Conservation (phyloP, 2,113 vertebrate species). For the Periophthalmus modestus region DNA sequence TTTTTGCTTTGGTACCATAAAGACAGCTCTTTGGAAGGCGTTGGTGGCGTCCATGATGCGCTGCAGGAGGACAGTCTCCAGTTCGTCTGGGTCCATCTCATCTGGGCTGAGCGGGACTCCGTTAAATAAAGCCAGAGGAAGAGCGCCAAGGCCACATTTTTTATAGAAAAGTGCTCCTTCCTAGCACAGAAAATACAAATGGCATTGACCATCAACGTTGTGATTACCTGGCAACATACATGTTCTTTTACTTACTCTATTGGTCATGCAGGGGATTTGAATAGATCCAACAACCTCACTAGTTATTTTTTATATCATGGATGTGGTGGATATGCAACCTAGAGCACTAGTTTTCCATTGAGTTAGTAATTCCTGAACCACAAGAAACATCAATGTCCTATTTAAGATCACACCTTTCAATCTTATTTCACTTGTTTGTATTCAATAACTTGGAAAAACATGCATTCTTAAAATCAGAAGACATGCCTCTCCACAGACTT, state of each 20-base stretch:
- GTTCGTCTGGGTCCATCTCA: slow-evolving; percentile 83
- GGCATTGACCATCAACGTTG: not conserved
- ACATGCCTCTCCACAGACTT: too few relatives aligned
- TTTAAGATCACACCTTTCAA: not conserved
- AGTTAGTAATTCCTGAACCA: not conserved
- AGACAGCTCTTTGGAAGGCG: slow-evolving; percentile 86
- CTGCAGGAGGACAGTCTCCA: slow-evolving; percentile 85
- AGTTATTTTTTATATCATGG: not conserved
- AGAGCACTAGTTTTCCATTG: not conserved
- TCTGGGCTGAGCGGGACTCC: slow-evolving; percentile 85
- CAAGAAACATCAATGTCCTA: too few relatives aligned
- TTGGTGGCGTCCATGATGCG: slow-evolving; percentile 85
- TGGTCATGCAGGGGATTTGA: not conserved
- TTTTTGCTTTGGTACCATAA: slow-evolving; percentile 80
- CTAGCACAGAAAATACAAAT: slow-evolving; percentile 66
- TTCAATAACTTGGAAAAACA: not conserved
- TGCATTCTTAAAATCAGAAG: not conserved
- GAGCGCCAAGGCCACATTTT: slow-evolving; percentile 84
- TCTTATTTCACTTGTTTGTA: not conserved
- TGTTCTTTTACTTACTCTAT: not conserved
- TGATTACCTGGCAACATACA: not conserved
- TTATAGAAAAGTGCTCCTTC: slow-evolving; percentile 86
- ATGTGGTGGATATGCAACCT: not conserved
- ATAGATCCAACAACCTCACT: not conserved
- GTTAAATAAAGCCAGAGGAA: slow-evolving; percentile 93